A percentile compares a stretch with the other conserved stretches of the same genome.
Conservation (phyloP, 2,888 invertebrate genomes). For the Drosophila subsilvestris region DNA sequence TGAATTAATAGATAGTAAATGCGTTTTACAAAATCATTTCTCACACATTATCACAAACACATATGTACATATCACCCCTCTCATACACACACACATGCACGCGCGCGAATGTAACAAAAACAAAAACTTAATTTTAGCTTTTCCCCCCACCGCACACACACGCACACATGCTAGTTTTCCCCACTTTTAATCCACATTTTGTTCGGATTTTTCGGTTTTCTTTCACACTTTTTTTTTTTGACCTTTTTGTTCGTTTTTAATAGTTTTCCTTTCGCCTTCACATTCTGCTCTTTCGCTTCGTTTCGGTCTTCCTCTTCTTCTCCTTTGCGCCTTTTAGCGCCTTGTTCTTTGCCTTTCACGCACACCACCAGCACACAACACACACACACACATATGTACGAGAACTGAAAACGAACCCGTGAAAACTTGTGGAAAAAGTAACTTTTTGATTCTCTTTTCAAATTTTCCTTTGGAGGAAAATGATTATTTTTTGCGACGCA, state of each 20-base stretch:
- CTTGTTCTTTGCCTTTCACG: background rate
- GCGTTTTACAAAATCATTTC: constrained; percentile 65
- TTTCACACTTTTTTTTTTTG: constrained; percentile 57
- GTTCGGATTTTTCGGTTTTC: constrained; percentile 59
- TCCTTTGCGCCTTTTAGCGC: background rate
- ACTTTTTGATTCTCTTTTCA: constrained; percentile 1
- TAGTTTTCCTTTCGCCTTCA: constrained; percentile 30
- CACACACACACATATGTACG: background rate
- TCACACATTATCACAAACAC: constrained; percentile 6
- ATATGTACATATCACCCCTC: constrained; percentile 4
- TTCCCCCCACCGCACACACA: constrained; percentile 61
- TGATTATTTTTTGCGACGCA: constrained; percentile 42
- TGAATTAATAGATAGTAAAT: constrained; percentile 54
- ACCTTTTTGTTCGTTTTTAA: constrained; percentile 57
- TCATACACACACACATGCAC: constrained; percentile 14
- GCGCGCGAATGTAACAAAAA: constrained; percentile 71
- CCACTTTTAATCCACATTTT: constrained; percentile 72
- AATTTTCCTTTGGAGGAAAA: constrained; percentile 20
- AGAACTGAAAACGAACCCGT: background rate
- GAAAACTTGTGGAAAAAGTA: background rate
- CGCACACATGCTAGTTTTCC: constrained; percentile 56
- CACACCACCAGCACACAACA: background rate
- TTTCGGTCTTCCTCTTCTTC: constrained; percentile 7
- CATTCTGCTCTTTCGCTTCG: constrained; percentile 15
- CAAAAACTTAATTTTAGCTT: constrained; percentile 77